Percentiles rank a stretch among this genome's conserved stretches.
Conservation (phyloP, 1,140 invertebrate species). For the Diorhabda elongata region DNA sequence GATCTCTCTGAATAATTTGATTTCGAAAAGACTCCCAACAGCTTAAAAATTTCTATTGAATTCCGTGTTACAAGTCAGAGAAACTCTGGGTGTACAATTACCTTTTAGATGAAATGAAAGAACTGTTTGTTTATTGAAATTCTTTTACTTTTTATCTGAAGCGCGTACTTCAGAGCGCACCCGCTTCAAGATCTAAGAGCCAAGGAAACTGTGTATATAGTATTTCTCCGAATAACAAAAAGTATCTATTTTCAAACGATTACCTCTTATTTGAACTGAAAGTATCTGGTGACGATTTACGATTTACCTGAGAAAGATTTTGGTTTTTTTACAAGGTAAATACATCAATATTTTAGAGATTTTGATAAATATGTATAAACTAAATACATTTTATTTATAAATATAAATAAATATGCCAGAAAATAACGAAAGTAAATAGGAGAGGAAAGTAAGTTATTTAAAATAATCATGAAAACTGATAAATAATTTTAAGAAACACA, state of each 20-base stretch:
- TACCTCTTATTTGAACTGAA: constrained; percentile 12
- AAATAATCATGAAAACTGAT: too few relatives aligned
- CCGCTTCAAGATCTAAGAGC: background rate
- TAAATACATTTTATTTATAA: too few relatives aligned
- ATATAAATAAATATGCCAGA: too few relatives aligned
- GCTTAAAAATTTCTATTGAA: constrained; percentile 3
- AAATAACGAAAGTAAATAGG: too few relatives aligned
- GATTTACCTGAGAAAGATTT: too few relatives aligned
- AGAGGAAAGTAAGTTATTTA: too few relatives aligned
- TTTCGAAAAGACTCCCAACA: background rate
- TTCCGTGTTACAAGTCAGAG: constrained; percentile 10
- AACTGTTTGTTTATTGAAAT: constrained; percentile 16
- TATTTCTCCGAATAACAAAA: constrained; percentile 10
- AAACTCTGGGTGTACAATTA: constrained; percentile 14
- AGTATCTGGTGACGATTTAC: constrained; percentile 7
- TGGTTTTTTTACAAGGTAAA: too few relatives aligned
- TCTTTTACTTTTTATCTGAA: constrained; percentile 11
- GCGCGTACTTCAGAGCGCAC: background rate
- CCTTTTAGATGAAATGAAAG: background rate
- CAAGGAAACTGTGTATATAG: constrained; percentile 7
- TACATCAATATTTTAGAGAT: too few relatives aligned
- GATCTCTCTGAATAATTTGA: background rate
- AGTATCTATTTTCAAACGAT: constrained; percentile 17
- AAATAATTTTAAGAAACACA: too few relatives aligned
- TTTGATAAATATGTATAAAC: too few relatives aligned